Evolutionary conservation across 35 echinoderm and acorn worm species (phyloP), one percentile per base, ranked within the genome.

Genomic region (Chiridota heheva): DNA sequence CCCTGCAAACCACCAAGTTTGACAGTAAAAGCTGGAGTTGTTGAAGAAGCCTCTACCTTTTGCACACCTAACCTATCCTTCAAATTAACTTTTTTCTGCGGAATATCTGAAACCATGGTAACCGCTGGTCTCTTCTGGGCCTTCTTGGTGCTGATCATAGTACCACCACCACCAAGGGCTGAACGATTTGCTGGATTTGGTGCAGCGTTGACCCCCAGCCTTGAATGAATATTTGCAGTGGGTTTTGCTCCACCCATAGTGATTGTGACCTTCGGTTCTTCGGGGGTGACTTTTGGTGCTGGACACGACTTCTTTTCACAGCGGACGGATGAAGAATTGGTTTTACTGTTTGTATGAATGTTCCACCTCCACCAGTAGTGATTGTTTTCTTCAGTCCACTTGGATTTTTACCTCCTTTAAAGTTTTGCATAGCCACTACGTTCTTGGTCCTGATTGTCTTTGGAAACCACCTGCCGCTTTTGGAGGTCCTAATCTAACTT

Each of bases 41-140:
- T 84, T 2, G 81, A 84, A 18, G 81, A 69, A 4, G 36, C 81
- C 65, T 84, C 81, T 1, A 67, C 64, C 81, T 84, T 84, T 18
- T 65, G 63, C 7, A 44, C 58, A 27, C 81, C 81, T 28, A 84
- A 41, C 66, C 81, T 69, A 25, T 69, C 81, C 44, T 70, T 84
- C 62, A 84, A 60, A 43, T 49, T 78, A 4, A 61, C 75, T 33
- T 40, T 78, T 58, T 78, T 49, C 36, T 78, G 58, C 12, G 75
- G 75, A 60, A 60, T 78, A 57, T 78, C 75, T 10, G 75, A 78
- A 26, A 78, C 53, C 33, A 78, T 17, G 6, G 75, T 78, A 8
- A 78, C 75, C 7, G 42, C 53, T 2, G 62, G 35, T 2, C 51
- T 34, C n/a, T 69, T 28, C 20, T 69, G 65, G 7, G 28, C 31